A percentile compares a stretch with the other conserved stretches of the same genome.
Conservation (phyloP, 2,888 invertebrate species). For the Steinernema carpocapsae region DNA sequence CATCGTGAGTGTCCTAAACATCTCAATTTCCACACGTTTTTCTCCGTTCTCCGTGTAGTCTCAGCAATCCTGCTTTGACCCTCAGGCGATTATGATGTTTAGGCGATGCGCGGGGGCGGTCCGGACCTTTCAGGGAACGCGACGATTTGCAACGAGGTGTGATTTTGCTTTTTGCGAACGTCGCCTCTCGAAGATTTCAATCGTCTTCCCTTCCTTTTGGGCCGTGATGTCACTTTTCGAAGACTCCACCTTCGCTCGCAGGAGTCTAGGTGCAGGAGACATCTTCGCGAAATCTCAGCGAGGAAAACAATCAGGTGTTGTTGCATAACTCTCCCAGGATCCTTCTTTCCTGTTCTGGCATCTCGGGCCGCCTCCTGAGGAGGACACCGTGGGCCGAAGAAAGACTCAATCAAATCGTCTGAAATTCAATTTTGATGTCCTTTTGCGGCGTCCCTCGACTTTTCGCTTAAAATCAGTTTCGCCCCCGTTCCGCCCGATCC, state of each 20-base stretch:
- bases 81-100: conserved; percentile 23
- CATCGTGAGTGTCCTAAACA: not conserved
- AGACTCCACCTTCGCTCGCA: no score
- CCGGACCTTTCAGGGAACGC: not conserved
- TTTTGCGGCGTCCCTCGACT: not conserved
- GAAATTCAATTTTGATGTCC: conserved; percentile 13
- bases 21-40: conserved; percentile 26
- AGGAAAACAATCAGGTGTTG: no score
- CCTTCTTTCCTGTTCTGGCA: not conserved
- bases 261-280: no score
- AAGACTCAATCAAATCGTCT: not conserved
- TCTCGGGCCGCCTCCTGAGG: no score
- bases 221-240: not conserved
- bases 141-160: conserved; percentile 1
- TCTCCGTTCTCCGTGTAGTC: not conserved
- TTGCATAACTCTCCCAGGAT: not conserved
- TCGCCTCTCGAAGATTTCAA: not conserved
- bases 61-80: not conserved
- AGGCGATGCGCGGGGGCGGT: not conserved
- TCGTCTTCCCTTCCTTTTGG: not conserved
- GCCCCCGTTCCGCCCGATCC: no score
- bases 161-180: conserved; percentile 4
- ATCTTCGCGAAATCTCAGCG: no score
- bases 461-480: conserved; percentile 8
- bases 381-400: not conserved